Conservation (phyloP, 2,888 invertebrate genomes). For the Tortrix viridana region DNA sequence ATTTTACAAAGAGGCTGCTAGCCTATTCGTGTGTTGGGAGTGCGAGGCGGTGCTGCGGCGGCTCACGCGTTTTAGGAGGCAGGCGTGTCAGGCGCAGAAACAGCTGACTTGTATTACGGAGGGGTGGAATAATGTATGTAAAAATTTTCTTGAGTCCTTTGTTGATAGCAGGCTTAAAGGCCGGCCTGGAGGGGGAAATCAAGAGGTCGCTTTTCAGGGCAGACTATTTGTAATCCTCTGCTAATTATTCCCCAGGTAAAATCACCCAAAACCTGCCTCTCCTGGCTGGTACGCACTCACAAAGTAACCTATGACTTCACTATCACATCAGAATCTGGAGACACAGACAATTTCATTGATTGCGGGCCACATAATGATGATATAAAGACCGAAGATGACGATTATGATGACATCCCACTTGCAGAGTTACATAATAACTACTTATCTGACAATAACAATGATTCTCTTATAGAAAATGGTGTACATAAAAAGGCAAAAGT, state of each 20-base stretch:
- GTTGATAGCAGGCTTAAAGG: too few species aligned
- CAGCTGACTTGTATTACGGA: conserved; percentile 49
- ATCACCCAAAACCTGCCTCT: conserved; percentile 43
- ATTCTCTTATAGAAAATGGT: conserved; percentile 11
- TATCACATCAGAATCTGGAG: conserved; percentile 34
- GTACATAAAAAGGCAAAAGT: conserved; percentile 2
- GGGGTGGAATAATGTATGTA: conserved; percentile 50
- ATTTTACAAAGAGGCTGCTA: conserved; percentile 59
- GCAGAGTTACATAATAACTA: conserved; percentile 48
- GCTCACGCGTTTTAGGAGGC: conserved; percentile 52
- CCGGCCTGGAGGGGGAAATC: too few species aligned
- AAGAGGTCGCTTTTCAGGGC: too few species aligned
- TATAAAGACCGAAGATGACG: conserved; percentile 49
- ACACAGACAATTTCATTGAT: conserved; percentile 57
- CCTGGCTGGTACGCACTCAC: conserved; percentile 44
- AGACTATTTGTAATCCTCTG: too few species aligned
- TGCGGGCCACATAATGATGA: conserved; percentile 46
- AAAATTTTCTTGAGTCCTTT: not conserved
- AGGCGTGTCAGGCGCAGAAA: conserved; percentile 57
- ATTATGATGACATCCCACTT: conserved; percentile 57
- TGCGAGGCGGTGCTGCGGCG: conserved; percentile 56
- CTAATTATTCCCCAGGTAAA: conserved; percentile 46
- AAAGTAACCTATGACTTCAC: conserved; percentile 41
- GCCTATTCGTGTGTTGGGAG: conserved; percentile 66
- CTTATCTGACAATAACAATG: conserved; percentile 34